Evolutionary conservation across 2,113 vertebrate species (phyloP).

Genomic region (Myotis yumanensis): DNA sequence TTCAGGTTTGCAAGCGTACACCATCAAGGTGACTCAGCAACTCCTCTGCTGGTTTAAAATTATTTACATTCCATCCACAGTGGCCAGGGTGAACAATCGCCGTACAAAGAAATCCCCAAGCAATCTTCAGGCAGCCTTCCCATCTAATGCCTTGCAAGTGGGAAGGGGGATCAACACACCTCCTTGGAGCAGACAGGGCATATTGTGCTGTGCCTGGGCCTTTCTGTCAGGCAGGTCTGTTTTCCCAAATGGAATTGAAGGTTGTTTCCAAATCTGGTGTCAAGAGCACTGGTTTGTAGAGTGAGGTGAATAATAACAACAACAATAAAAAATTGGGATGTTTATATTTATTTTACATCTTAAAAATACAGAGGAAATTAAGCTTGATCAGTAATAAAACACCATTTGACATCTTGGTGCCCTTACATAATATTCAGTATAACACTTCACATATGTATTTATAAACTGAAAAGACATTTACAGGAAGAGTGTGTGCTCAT

Average conservation of each 20-base stretch:
- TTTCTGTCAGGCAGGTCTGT: slow-evolving; percentile 24
- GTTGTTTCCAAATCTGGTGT: slow-evolving; percentile 7
- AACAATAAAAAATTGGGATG: not conserved
- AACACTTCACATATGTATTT: not conserved
- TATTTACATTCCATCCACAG: slow-evolving; percentile 63
- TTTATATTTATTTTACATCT: slow-evolving; percentile 3
- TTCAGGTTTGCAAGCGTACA: not conserved
- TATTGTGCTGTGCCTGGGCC: not conserved
- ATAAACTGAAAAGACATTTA: not conserved
- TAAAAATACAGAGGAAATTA: slow-evolving; percentile 12
- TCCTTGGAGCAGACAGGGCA: not conserved
- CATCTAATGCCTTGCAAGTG: not conserved
- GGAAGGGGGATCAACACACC: not conserved
- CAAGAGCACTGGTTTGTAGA: not conserved
- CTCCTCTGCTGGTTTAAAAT: slow-evolving; percentile 31
- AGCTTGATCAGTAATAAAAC: slow-evolving; percentile 36
- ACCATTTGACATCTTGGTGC: not conserved
- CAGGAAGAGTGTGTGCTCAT: not conserved
- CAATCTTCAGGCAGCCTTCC: slow-evolving; percentile 59
- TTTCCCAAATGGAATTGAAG: slow-evolving; percentile 60
- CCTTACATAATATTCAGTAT: not conserved
- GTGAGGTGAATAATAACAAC: not conserved
- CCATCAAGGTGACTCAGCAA: slow-evolving; percentile 40
- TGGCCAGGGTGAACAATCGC: slow-evolving; percentile 42
- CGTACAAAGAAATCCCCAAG: slow-evolving; percentile 62